Base-by-base conservation (phyloP, 2,888 invertebrate genomes). In the Pachydiplax longipennis region DNA sequence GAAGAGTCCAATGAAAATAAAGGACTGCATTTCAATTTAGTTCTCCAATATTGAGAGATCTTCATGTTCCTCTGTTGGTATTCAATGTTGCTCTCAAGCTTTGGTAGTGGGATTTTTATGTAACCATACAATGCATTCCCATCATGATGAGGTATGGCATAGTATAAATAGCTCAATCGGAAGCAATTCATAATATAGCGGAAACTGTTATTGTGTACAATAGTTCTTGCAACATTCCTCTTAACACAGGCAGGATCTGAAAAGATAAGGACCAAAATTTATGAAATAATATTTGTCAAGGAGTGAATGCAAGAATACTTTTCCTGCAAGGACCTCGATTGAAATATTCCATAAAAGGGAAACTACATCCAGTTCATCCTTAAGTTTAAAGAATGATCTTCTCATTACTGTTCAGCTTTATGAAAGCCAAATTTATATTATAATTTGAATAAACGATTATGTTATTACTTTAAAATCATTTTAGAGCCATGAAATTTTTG, bases 131-230 rank as follows among this genome's bases (percentile, higher is more conserved):
- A 91, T 8, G 94, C 93, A 3, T 94, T 94, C 35, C 92, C 90
- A 25, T 91, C 91, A n/a, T 93, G 93, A 91, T 94, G 94, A 3
- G 94, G 94, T 80, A 94, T 93, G 8, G 93, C 94, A 93, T 95
- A 95, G 92, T 95, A 95, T 40, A 93, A 92, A 92, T 94, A 95
- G 2, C 95, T 93, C 35, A 93, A 93, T 83, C 94, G 93, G 58
- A 95, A 92, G 81, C 94, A 94, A 61, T 94, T 94, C 83, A 94
- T 93, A 91, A 95, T 94, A 92, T 94, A 95, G 73, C 95, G 94
- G 92, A 94, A 94, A 44, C 94, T 93, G 80, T 93, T 92, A 31
- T 93, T 93, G 91, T 94, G 94, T 87, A 93, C 94, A 65, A 95
- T 93, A 73, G 94, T 93, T 82, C 94, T 92, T 5, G 94, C 93